Base-by-base conservation (phyloP, 2,797 vertebrate species). In the Cichlasoma orientale region DNA sequence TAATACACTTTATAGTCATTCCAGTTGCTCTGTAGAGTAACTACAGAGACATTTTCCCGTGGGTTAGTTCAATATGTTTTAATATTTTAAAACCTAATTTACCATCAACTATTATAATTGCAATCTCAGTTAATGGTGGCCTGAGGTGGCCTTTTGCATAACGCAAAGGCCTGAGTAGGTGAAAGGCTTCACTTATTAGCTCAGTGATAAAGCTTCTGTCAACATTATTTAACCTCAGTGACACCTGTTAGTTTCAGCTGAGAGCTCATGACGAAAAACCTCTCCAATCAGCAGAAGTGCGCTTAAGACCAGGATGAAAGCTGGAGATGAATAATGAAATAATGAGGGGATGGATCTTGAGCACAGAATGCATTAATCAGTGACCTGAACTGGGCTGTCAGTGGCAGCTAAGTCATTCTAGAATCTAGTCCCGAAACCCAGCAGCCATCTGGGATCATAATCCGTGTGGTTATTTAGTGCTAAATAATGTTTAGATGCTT, bases 21-120 rank as follows among this genome's bases (percentile, higher is more conserved):
- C 21, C 4, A 63, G 7, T 2, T 72, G 7, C 72, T 82, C 79
- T 82, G 55, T 56, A 71, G 82, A 63, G 82, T 75, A 50, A 2
- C 77, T 10, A 75, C 25, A 66, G 16, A 21, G 31, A 58, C 79
- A 6, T 74, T 63, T 4, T 25, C 8, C 59, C 25, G 21, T 63
- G 59, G 1, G 21, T 41, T 63, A 18, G 36, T 63, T 63, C 25
- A 23, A 8, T 25, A 23, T 9, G 58, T 16, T 41, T 44, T 63
- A 41, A 63, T 63, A 16, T 25, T 63, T 27, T 27, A 69, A 61
- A 38, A 56, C 50, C 9, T 44, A 12, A 21, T 68, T 61, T 25
- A 61, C 1, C 41, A 9, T 12, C n/a, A 36, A n/a, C 4, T 21
- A 14, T 47, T 11, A 18, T 13, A 27, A 33, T 58, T n/a, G 38